Conservation (phyloP, 2,888 invertebrate genomes). For the Hydriomena furcata region DNA sequence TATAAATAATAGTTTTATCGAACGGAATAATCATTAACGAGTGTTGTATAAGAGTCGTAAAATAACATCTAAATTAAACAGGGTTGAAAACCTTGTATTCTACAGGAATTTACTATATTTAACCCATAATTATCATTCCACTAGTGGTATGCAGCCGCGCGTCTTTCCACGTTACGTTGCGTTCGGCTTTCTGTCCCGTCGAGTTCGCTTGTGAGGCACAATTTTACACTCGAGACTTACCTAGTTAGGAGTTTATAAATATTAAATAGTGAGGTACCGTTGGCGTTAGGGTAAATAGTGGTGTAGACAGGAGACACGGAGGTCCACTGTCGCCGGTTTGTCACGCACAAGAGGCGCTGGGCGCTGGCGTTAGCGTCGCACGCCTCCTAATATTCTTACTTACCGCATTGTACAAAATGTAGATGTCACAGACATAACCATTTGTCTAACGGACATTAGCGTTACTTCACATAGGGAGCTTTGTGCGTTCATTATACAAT, state of each 20-base stretch:
- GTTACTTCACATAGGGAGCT: constrained; percentile 59
- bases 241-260: constrained; percentile 78
- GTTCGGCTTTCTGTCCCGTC: constrained; percentile 64
- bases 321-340: constrained; percentile 35
- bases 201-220: constrained; percentile 76
- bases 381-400: constrained; percentile 41
- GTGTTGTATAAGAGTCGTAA: constrained; percentile 66
- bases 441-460: constrained; percentile 59
- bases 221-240: constrained; percentile 74
- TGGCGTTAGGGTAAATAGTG: constrained; percentile 53
- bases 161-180: constrained; percentile 46
- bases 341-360: constrained; percentile 33
- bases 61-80: constrained; percentile 58
- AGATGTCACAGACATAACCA: constrained; percentile 61
- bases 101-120: constrained; percentile 62
- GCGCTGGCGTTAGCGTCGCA: constrained; percentile 29
- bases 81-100: constrained; percentile 65
- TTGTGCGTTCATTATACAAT: constrained; percentile 49
- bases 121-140: constrained; percentile 51
- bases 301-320: constrained; percentile 43
- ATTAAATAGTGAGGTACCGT: constrained; percentile 71
- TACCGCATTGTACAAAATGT: constrained; percentile 69
- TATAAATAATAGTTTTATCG: constrained; percentile 57
- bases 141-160: constrained; percentile 36
- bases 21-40: constrained; percentile 58